Evolutionary conservation across 2,797 vertebrate species (phyloP).

Genomic region (Pantherophis alleghaniensis): DNA sequence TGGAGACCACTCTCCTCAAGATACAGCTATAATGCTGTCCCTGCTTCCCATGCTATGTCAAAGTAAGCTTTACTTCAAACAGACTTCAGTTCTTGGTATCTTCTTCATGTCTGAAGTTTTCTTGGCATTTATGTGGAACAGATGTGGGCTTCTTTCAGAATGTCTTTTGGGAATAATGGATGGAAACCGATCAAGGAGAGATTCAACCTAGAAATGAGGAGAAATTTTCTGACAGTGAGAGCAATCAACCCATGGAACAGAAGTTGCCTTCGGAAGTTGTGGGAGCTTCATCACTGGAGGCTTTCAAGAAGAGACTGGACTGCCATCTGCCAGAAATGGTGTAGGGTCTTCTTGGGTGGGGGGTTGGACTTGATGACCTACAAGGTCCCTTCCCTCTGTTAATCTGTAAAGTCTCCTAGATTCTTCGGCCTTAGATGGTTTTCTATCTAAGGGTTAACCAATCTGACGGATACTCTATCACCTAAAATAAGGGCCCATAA

Average conservation of each 20-base stretch:
- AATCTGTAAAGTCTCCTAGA: not conserved
- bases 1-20: not conserved
- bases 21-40: not conserved
- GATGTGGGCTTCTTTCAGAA: not conserved
- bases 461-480: not conserved
- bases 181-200: no score
- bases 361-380: no score
- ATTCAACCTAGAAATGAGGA: no score
- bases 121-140: not conserved
- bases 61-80: not conserved
- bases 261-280: no score
- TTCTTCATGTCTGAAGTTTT: not conserved
- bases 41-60: not conserved
- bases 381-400: no score
- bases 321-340: no score
- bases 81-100: not conserved
- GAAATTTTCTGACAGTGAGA: no score
- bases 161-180: not conserved
- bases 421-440: not conserved
- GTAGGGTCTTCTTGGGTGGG: no score
- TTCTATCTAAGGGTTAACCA: not conserved
- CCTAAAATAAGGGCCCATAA: not conserved
- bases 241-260: no score
- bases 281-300: no score
- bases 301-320: no score